phyloP scores from a whole-genome alignment of 2,888 invertebrate species.

The Lepidochrysops patricia region DNA sequence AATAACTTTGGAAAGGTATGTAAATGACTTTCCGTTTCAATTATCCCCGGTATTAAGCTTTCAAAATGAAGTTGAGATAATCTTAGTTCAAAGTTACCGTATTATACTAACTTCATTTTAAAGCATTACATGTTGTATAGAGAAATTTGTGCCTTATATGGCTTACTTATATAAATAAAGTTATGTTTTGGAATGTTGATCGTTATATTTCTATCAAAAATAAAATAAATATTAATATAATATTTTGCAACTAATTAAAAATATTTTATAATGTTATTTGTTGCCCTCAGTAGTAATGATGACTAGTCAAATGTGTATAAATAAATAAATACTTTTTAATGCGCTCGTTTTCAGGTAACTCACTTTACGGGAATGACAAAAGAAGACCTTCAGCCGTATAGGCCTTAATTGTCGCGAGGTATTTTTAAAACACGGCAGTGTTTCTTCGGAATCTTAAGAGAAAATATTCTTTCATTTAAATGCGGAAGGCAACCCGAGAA shows the following conservation, averaged over 20 bases:
- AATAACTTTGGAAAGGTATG: not conserved
- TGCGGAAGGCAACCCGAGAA: not conserved
- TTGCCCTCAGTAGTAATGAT: not conserved
- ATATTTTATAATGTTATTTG: no score
- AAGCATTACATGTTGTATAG: not conserved
- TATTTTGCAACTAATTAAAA: no score
- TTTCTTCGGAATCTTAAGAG: not conserved
- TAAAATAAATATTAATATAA: no score
- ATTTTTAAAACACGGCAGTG: not conserved
- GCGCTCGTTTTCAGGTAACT: not conserved
- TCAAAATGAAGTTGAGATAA: not conserved
- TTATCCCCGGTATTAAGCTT: not conserved
- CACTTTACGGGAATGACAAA: not conserved
- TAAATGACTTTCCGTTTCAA: not conserved
- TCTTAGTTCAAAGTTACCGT: not conserved
- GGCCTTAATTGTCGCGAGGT: constrained; percentile 1
- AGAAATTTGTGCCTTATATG: not conserved
- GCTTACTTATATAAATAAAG: no score
- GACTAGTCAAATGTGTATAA: not conserved
- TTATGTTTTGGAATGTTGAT: not conserved
- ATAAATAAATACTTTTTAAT: not conserved
- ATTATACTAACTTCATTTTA: not conserved
- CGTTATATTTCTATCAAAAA: not conserved
- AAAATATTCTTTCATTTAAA: constrained; percentile 1
- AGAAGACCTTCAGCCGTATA: not conserved